These are phyloP conservation scores for Steinernema carpocapsae DNA, from an alignment of 2,888 invertebrate species.

Conservation along the genomic window DNA sequence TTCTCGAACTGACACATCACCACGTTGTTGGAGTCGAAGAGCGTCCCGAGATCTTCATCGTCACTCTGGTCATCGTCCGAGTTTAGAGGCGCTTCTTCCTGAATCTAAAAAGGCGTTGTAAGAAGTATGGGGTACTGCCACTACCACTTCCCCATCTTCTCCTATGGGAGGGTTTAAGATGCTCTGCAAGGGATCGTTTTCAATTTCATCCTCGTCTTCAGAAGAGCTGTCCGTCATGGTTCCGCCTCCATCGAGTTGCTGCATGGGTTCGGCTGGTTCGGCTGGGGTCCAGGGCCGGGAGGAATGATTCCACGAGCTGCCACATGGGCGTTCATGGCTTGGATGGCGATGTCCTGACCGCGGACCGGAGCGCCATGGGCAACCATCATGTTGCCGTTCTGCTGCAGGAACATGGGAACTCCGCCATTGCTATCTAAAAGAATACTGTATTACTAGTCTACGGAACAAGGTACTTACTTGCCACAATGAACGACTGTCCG, in stretches of 20 bases:
- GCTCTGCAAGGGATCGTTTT: slow-evolving; percentile 46
- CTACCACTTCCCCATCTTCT: slow-evolving; percentile 41
- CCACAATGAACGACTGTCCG: not conserved
- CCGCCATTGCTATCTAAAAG: not conserved
- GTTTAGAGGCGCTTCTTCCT: slow-evolving; percentile 64
- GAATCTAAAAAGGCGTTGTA: slow-evolving; percentile 42
- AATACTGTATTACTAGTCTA: not conserved
- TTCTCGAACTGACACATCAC: slow-evolving; percentile 99
- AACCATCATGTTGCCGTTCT: slow-evolving; percentile 31
- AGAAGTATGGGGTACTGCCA: too few species aligned
- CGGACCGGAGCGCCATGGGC: not conserved
- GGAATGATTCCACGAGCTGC: too few species aligned
- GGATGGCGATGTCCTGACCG: not conserved
- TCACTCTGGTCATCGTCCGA: slow-evolving; percentile 76
- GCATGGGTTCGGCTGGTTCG: slow-evolving; percentile 46
- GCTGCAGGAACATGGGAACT: not conserved
- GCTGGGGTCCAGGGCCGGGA: not conserved
- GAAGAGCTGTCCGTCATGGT: slow-evolving; percentile 58
- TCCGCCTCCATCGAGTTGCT: slow-evolving; percentile 59
- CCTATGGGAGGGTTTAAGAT: slow-evolving; percentile 46
- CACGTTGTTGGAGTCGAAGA: slow-evolving; percentile 98
- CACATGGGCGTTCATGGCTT: not conserved
- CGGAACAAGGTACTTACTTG: not conserved
- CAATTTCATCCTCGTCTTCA: slow-evolving; percentile 53
- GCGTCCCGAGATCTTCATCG: slow-evolving; percentile 83